A percentile compares a stretch with the other conserved stretches of the same genome.
Conservation (phyloP, 2,113 vertebrate genomes). For the Thunnus maccoyii region DNA sequence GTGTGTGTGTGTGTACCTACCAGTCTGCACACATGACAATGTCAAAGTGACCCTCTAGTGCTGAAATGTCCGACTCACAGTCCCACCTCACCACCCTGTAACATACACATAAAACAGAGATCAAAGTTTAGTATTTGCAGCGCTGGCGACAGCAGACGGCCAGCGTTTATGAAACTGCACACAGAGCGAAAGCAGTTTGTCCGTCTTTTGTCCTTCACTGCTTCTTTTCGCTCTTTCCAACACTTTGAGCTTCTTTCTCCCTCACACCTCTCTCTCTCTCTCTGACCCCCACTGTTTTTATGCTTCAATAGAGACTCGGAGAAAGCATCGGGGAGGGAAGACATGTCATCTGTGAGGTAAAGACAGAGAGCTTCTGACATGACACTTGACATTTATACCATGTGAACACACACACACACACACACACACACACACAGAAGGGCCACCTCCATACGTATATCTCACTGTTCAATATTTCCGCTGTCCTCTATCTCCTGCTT, state of each 20-base stretch:
- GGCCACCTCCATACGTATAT: neutral
- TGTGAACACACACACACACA: slow-evolving; percentile 41
- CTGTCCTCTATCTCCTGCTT: slow-evolving; percentile 14
- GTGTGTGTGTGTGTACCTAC: slow-evolving; percentile 85
- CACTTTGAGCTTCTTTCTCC: slow-evolving; percentile 29
- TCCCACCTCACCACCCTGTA: slow-evolving; percentile 97
- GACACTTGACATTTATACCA: slow-evolving; percentile 79
- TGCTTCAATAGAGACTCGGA: slow-evolving; percentile 61
- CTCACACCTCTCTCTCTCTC: slow-evolving; percentile 29
- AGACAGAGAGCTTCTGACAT: slow-evolving; percentile 66
- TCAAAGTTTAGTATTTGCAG: slow-evolving; percentile 21
- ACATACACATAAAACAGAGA: slow-evolving; percentile 43
- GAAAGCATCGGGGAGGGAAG: slow-evolving; percentile 50
- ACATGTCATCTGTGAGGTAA: slow-evolving; percentile 70
- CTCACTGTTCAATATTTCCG: slow-evolving; percentile 5
- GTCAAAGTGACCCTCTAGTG: slow-evolving; percentile 97
- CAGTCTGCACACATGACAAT: slow-evolving; percentile 99
- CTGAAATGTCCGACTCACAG: slow-evolving; percentile 94
- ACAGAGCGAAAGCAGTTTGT: slow-evolving; percentile 20
- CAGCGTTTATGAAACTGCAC: slow-evolving; percentile 5
- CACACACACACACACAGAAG: neutral
- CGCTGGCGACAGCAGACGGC: neutral
- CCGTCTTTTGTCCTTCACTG: slow-evolving; percentile 3
- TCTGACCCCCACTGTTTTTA: slow-evolving; percentile 68
- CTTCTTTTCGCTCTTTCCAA: slow-evolving; percentile 9